Evolutionary conservation across 2,888 invertebrate genomes (phyloP), one percentile per base, ranked within the genome.

Genomic region (Stenodema calcarata): DNA sequence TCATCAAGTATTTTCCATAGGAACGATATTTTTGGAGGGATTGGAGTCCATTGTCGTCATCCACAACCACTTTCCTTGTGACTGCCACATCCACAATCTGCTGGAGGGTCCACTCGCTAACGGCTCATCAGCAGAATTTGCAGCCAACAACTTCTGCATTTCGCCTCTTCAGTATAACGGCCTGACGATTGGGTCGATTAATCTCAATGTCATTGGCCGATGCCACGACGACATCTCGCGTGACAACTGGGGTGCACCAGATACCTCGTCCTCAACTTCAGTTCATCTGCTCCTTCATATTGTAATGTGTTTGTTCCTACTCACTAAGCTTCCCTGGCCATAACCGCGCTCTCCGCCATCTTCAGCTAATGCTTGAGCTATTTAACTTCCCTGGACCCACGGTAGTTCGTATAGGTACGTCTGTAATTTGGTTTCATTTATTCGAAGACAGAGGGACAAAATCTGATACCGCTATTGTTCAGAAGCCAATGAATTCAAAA

Each of bases 21-120:
- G 94, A 89, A 93, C 94, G 50, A 93, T 96, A 84, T 92, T 94
- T n/a, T 92, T 95, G 76, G 93, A 95, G 89, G 93, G 93, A n/a
- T 95, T 96, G 81, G 94, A 94, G 88, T 93, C 93, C 89, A 91
- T 96, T 88, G 94, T 94, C 90, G 94, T 96, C 90, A 92, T 94
- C 87, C 94, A 94, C 79, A 97, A 97, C 91, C 96, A 96, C 90
- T 95, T 97, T 90, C 96, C 96, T 1, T 97, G 97, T 91, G 96
- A 96, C 91, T 97, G 97, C 90, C 96, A 96, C 89, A 93, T 95
- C 79, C 95, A 95, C 90, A 94, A 95, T 87, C 93, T 97, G 44
- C 92, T 96, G 84, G 94, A 94, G 86, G 95, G 95, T 88, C 95
- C 96, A 50, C 92, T 96, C 88, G 95, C 95, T 28, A 93, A 94